phyloP scores from a whole-genome alignment of 2,797 vertebrate species.

The Trachops cirrhosus region DNA sequence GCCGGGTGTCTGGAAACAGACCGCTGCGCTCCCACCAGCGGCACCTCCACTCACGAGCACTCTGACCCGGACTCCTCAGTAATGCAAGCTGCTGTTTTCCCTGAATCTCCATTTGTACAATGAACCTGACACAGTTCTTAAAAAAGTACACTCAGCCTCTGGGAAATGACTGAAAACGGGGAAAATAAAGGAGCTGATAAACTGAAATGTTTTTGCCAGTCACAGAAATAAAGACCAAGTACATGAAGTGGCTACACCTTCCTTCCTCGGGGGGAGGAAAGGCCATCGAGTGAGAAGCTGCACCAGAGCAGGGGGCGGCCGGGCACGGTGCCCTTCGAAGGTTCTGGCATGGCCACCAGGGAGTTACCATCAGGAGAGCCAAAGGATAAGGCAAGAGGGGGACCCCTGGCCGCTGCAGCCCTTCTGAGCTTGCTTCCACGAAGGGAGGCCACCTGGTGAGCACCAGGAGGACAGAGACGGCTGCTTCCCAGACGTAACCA shows the following conservation, averaged over 20 bases:
- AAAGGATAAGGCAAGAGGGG: too few species aligned
- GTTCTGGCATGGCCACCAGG: rapidly evolving
- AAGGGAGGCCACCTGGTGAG: rapidly evolving
- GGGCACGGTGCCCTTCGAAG: not conserved
- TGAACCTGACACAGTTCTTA: not conserved
- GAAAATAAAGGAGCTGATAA: not conserved
- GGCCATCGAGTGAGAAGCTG: rapidly evolving
- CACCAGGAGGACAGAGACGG: rapidly evolving
- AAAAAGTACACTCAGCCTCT: not conserved
- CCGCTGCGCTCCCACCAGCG: rapidly evolving
- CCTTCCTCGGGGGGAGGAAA: not conserved
- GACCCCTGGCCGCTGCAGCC: not conserved
- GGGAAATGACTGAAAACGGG: not conserved
- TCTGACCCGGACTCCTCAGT: not conserved
- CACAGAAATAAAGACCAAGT: not conserved
- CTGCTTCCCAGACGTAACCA: not conserved
- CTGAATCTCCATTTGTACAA: not conserved
- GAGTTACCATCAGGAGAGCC: not conserved
- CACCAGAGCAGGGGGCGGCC: not conserved
- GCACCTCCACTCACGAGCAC: not conserved
- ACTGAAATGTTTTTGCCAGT: not conserved
- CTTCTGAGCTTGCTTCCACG: not conserved
- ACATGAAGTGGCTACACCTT: not conserved
- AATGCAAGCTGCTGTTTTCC: not conserved
- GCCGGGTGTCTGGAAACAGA: not conserved